These are phyloP conservation scores for Drosophila affinis DNA, from an alignment of 2,888 invertebrate species.

Conservation along the genomic window DNA sequence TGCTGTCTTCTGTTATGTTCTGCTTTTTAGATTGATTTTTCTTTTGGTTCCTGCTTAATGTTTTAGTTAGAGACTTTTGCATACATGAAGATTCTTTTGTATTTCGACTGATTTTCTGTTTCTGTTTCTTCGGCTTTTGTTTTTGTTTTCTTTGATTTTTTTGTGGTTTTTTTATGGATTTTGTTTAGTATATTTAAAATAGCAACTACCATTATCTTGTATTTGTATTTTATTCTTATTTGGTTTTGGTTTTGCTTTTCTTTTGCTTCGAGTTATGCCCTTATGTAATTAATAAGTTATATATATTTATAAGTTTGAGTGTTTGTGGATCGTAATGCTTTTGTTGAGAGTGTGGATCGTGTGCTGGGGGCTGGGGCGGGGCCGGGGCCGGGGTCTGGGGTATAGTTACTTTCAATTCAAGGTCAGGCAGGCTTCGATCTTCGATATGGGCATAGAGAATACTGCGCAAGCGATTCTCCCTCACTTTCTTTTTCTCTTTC, in stretches of 20 bases:
- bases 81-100: slow-evolving; percentile 37
- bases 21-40: slow-evolving; percentile 56
- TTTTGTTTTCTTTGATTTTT: slow-evolving; percentile 36
- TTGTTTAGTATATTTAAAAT: slow-evolving; percentile 77
- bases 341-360: slow-evolving; percentile 31
- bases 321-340: slow-evolving; percentile 38
- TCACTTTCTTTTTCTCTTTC: slow-evolving; percentile 8
- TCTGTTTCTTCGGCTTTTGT: slow-evolving; percentile 39
- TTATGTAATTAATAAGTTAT: slow-evolving; percentile 79
- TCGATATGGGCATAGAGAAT: slow-evolving; percentile 28
- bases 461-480: slow-evolving; percentile 28
- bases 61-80: slow-evolving; percentile 44
- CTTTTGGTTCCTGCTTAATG: slow-evolving; percentile 67
- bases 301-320: slow-evolving; percentile 72
- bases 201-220: slow-evolving; percentile 75
- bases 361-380: slow-evolving; percentile 2
- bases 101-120: slow-evolving; percentile 43
- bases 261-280: slow-evolving; percentile 59
- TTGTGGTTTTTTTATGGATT: slow-evolving; percentile 36
- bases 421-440: slow-evolving; percentile 26
- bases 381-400: neutral
- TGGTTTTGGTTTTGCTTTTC: slow-evolving; percentile 40
- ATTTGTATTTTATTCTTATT: slow-evolving; percentile 52
- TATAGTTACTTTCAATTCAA: slow-evolving; percentile 3
- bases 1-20: slow-evolving; percentile 7